Conservation (phyloP, 2,797 vertebrate genomes). For the Crenuchus spilurus region DNA sequence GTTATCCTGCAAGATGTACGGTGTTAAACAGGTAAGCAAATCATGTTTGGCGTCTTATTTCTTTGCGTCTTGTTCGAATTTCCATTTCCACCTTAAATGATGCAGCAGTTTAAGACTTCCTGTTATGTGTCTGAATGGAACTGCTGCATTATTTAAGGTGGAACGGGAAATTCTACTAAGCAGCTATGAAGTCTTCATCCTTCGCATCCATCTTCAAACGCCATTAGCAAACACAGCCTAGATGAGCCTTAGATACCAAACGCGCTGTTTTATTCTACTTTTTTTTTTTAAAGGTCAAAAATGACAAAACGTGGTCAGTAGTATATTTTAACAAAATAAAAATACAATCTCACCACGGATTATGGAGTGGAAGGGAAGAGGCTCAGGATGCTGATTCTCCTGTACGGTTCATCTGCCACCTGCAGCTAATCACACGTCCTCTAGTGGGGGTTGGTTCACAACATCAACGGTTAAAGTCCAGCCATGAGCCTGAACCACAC, state of each 20-base stretch:
- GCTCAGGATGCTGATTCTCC: conserved; percentile 44
- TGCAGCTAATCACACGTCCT: conserved; percentile 34
- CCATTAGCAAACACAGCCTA: conserved; percentile 16
- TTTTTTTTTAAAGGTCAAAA: neutral
- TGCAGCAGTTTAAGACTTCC: no score
- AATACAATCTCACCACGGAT: conserved; percentile 64
- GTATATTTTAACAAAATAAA: neutral
- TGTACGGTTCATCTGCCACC: conserved; percentile 61
- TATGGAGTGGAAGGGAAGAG: conserved; percentile 12
- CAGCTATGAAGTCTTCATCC: no score
- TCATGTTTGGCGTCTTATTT: no score
- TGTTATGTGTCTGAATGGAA: no score
- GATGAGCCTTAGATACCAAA: neutral
- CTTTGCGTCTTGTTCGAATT: no score
- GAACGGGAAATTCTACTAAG: no score
- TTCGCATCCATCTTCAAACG: conserved; percentile 14
- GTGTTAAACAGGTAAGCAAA: no score
- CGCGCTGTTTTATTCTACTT: no score
- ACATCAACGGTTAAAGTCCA: neutral
- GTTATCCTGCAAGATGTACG: no score
- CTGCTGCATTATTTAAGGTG: no score
- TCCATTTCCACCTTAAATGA: no score
- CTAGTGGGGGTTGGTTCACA: conserved; percentile 50
- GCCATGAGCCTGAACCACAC: no score
- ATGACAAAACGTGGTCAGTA: neutral